A percentile compares a stretch with the other conserved stretches of the same genome.
These are phyloP conservation scores for Vidua chalybeata DNA, from an alignment of 2,113 vertebrate species.

Conservation along the genomic window DNA sequence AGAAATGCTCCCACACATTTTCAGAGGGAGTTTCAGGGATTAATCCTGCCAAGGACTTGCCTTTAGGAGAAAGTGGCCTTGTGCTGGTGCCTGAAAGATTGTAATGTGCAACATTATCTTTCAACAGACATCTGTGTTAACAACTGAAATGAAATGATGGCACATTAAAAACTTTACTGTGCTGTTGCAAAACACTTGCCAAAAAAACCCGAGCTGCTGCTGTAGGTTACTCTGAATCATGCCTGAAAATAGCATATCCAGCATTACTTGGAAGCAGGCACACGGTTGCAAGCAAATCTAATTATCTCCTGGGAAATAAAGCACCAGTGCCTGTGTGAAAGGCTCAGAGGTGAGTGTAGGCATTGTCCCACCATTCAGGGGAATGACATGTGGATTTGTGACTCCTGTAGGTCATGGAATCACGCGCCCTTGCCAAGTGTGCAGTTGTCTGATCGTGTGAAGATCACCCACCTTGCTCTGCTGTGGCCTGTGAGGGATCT, in stretches of 20 bases:
- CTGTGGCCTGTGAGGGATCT: not conserved
- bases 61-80: conserved; percentile 12
- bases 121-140: conserved; percentile 63
- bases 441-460: conserved; percentile 4
- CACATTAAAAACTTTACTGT: conserved; percentile 51
- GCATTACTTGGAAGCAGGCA: not conserved
- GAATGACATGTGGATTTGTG: not conserved
- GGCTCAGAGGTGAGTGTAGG: not conserved
- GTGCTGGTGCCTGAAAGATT: not conserved
- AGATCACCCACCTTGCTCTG: not conserved
- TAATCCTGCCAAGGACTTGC: conserved; percentile 10
- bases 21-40: not conserved
- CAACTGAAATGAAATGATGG: conserved; percentile 51
- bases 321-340: not conserved
- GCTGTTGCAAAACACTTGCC: conserved; percentile 49
- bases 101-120: conserved; percentile 42
- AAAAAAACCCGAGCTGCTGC: conserved; percentile 34
- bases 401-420: not conserved
- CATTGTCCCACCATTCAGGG: not conserved
- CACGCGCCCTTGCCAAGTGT: not conserved
- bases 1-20: not conserved
- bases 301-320: conserved; percentile 50
- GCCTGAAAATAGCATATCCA: conserved; percentile 19
- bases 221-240: conserved; percentile 27
- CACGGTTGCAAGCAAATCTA: not conserved